Conservation (phyloP, 37 sponge, comb jelly and placozoan species). For the Petrosia ficiformis region DNA sequence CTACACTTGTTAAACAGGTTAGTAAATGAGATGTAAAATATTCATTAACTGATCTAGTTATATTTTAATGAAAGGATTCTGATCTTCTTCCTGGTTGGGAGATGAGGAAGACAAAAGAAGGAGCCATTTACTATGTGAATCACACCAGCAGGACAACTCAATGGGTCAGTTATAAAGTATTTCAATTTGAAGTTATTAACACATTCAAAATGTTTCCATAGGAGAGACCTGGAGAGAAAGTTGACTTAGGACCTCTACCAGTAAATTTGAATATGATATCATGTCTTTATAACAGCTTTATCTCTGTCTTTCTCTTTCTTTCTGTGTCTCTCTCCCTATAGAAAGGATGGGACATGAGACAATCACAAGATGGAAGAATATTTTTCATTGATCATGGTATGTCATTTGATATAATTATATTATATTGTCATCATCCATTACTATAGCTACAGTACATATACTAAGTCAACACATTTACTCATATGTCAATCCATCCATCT, state of each 20-base stretch:
- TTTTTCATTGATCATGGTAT: constrained; percentile 75
- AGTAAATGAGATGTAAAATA: neutral
- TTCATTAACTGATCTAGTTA: neutral
- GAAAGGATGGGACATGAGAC: neutral
- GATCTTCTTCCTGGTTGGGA: constrained; percentile 78
- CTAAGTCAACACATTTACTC: neutral
- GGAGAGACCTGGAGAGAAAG: neutral
- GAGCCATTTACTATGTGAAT: constrained; percentile 68
- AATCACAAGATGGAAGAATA: constrained; percentile 28
- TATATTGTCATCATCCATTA: neutral
- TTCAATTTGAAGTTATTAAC: neutral
- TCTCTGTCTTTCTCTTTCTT: too few species aligned
- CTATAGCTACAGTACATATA: neutral
- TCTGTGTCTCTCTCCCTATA: too few species aligned
- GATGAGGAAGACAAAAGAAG: constrained; percentile 41
- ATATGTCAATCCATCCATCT: too few species aligned
- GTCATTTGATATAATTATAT: constrained; percentile 23
- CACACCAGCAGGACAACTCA: constrained; percentile 69
- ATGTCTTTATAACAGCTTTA: constrained; percentile 1
- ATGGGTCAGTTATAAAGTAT: constrained; percentile 38
- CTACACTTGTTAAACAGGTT: constrained; percentile 31
- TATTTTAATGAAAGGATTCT: constrained; percentile 19
- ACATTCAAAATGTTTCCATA: constrained; percentile 3
- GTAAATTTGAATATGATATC: neutral
- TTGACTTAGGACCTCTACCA: constrained; percentile 9